Conservation (phyloP, 2,888 invertebrate genomes). For the Hetaerina titia region DNA sequence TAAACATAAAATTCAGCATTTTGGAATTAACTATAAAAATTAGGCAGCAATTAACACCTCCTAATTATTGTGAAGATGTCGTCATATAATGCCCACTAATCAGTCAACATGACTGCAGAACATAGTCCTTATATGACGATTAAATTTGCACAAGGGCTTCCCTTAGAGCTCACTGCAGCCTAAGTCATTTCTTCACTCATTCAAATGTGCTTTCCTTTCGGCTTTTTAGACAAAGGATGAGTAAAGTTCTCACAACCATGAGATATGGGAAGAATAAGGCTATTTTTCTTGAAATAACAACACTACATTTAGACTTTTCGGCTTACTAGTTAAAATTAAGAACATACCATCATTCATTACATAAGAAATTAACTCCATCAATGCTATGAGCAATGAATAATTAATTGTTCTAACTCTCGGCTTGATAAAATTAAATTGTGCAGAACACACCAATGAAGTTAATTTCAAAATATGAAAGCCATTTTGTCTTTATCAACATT, state of each 20-base stretch:
- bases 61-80: constrained; percentile 58
- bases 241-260: constrained; percentile 63
- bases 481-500: constrained; percentile 41
- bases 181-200: constrained; percentile 43
- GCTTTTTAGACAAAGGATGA: constrained; percentile 43
- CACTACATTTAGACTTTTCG: constrained; percentile 46
- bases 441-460: constrained; percentile 57
- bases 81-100: constrained; percentile 59
- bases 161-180: constrained; percentile 43
- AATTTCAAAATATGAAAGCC: constrained; percentile 57
- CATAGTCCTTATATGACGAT: constrained; percentile 58
- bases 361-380: constrained; percentile 28
- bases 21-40: constrained; percentile 59
- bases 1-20: constrained; percentile 54
- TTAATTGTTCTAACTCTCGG: constrained; percentile 19
- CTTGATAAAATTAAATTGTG: constrained; percentile 52
- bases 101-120: constrained; percentile 65
- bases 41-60: constrained; percentile 60
- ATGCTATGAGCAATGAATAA: constrained; percentile 50
- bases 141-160: constrained; percentile 9
- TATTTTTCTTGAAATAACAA: constrained; percentile 47
- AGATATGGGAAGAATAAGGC: constrained; percentile 66
- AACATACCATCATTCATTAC: background rate
- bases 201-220: constrained; percentile 55
- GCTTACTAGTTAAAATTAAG: background rate